phyloP scores from a whole-genome alignment of 2,888 invertebrate genomes.

The Callyntrura guangdongensis region DNA sequence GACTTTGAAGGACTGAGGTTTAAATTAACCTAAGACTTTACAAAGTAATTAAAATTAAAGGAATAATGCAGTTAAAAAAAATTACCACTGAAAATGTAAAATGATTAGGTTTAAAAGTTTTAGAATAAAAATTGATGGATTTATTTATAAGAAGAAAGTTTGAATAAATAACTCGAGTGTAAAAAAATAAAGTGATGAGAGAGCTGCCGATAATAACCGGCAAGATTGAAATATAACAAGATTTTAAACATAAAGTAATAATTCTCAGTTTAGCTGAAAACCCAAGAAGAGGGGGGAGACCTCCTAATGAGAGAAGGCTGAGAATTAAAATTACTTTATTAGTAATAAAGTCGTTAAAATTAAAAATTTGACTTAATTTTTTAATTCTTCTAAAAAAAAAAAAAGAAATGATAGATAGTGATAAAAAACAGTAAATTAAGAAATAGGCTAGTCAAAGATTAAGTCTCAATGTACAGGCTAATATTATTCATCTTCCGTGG shows the following conservation, averaged over 20 bases:
- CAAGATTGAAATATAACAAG: conserved; percentile 25
- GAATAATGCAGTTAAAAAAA: conserved; percentile 31
- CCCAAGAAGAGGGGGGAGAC: conserved; percentile 77
- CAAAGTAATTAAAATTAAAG: conserved; percentile 24
- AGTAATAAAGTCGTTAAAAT: not conserved
- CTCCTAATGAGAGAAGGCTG: conserved; percentile 72
- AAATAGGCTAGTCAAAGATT: conserved; percentile 73
- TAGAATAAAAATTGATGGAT: no score
- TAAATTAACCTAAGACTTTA: conserved; percentile 82
- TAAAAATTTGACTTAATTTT: conserved; percentile 57
- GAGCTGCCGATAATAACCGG: conserved; percentile 51
- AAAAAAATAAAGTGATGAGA: conserved; percentile 64
- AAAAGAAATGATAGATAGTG: conserved; percentile 12
- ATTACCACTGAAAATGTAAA: conserved; percentile 22
- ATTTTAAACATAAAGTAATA: conserved; percentile 19
- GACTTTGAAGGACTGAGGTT: conserved; percentile 84
- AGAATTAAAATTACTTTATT: conserved; percentile 48
- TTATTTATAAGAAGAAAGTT: no score
- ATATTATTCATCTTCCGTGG: conserved; percentile 77
- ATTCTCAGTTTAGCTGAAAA: conserved; percentile 76
- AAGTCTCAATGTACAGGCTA: conserved; percentile 15
- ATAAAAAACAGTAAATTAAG: conserved; percentile 65
- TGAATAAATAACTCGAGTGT: conserved; percentile 49
- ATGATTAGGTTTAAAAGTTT: not conserved
- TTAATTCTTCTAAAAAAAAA: conserved; percentile 9